A percentile compares a stretch with the other conserved stretches of the same genome.
Conservation (phyloP, 2,888 invertebrate species). For the Eustalomyia histrio region DNA sequence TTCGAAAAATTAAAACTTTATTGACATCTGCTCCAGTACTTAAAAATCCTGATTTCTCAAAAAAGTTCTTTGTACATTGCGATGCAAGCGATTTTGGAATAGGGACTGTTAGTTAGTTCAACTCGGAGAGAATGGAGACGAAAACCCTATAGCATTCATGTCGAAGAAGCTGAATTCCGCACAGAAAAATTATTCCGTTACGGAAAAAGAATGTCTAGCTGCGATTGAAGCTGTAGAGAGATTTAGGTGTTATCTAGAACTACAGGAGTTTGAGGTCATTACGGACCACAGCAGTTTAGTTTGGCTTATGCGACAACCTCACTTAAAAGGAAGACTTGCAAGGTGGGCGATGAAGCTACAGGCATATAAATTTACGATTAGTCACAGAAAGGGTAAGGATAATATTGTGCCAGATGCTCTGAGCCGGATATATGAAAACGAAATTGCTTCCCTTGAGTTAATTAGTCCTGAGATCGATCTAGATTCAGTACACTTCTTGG, state of each 20-base stretch:
- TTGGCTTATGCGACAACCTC: not conserved
- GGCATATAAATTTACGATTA: conserved; percentile 2
- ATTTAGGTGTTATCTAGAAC: not conserved
- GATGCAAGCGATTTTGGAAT: conserved; percentile 7
- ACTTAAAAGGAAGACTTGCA: not conserved
- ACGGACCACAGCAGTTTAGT: no score
- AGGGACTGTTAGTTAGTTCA: no score
- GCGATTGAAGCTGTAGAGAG: no score
- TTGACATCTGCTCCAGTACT: not conserved
- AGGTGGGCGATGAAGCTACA: not conserved
- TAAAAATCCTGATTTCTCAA: not conserved
- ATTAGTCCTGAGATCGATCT: not conserved
- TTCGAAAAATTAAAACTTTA: not conserved
- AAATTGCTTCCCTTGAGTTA: not conserved
- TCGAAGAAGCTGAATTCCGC: no score
- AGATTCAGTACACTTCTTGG: not conserved
- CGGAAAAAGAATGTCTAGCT: no score
- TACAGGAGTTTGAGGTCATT: no score
- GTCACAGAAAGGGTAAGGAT: conserved; percentile 10
- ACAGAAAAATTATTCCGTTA: no score
- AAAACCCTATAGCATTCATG: no score
- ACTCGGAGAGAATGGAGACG: not conserved
- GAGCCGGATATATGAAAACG: not conserved
- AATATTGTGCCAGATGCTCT: not conserved
- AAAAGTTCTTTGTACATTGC: conserved; percentile 3